Evolutionary conservation across 2,888 invertebrate genomes (phyloP).

Genomic region (Rhimphoctona megacephalus): DNA sequence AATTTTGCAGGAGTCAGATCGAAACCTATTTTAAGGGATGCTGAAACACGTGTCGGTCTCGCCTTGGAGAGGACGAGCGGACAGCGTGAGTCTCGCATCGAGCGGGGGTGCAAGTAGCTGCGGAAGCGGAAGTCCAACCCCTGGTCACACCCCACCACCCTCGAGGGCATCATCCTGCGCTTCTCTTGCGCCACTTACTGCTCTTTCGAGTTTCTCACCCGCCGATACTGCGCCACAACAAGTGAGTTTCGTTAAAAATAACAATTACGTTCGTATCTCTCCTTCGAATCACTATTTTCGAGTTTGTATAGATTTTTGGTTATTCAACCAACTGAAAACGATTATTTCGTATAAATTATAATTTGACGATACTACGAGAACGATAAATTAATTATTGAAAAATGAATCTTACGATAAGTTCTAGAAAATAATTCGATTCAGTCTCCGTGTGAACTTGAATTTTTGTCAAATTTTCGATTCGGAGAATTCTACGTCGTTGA

Average conservation of each 20-base stretch:
- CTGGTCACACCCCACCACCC: conserved; percentile 87
- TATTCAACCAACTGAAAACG: neutral
- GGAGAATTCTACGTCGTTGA: neutral
- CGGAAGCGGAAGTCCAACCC: conserved; percentile 90
- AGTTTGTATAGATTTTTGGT: neutral
- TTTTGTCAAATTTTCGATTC: neutral
- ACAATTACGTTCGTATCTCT: neutral
- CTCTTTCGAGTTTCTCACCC: conserved; percentile 82
- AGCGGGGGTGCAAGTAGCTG: conserved; percentile 86
- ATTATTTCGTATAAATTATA: neutral
- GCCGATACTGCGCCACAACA: conserved; percentile 82
- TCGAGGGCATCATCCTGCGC: conserved; percentile 84
- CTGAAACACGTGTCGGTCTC: conserved; percentile 97
- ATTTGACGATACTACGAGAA: neutral
- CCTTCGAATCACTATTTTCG: neutral
- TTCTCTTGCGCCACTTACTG: conserved; percentile 82
- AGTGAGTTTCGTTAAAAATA: conserved; percentile 73
- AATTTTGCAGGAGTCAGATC: conserved; percentile 42
- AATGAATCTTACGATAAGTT: no score
- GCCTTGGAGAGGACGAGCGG: conserved; percentile 93
- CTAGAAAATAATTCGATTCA: neutral
- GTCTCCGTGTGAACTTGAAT: neutral
- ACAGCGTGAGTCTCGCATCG: conserved; percentile 93
- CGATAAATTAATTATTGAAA: no score
- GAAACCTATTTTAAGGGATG: conserved; percentile 86